Percentiles rank a stretch among this genome's conserved stretches.
Evolutionary conservation across 2,888 invertebrate genomes (phyloP).

Genomic region (Melitaea athalia): DNA sequence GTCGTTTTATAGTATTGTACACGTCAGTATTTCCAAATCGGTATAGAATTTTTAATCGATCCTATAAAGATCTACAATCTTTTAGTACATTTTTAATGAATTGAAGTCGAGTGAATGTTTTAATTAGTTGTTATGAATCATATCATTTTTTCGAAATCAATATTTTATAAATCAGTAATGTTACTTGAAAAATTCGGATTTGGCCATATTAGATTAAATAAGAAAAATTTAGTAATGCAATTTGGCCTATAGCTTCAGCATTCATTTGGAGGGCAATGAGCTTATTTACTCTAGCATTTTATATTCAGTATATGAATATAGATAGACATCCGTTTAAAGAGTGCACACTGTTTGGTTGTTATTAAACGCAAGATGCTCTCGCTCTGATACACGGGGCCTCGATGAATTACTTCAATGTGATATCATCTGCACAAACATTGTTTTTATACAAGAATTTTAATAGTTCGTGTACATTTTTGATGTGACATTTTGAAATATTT

Average conservation of each 20-base stretch:
- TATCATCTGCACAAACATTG: slow-evolving; percentile 48
- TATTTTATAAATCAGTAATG: not conserved
- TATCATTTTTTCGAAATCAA: slow-evolving; percentile 10
- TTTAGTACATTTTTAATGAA: slow-evolving; percentile 15
- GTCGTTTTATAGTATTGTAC: slow-evolving; percentile 10
- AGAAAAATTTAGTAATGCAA: not conserved
- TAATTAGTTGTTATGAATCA: slow-evolving; percentile 17
- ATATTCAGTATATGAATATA: slow-evolving; percentile 35
- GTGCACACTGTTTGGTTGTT: slow-evolving; percentile 34
- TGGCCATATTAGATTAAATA: slow-evolving; percentile 4
- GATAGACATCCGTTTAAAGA: slow-evolving; percentile 24
- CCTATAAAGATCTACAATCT: slow-evolving; percentile 14
- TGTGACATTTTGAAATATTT: slow-evolving; percentile 61
- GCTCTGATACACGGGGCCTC: slow-evolving; percentile 27
- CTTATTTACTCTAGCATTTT: slow-evolving; percentile 70
- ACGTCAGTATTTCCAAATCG: slow-evolving; percentile 2
- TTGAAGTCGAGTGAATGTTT: slow-evolving; percentile 11
- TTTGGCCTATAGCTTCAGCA: slow-evolving; percentile 68
- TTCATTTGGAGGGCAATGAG: slow-evolving; percentile 64
- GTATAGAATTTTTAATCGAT: slow-evolving; percentile 14
- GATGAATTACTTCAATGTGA: slow-evolving; percentile 35
- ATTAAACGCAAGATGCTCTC: slow-evolving; percentile 12
- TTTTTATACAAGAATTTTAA: slow-evolving; percentile 69
- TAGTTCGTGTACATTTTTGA: slow-evolving; percentile 69
- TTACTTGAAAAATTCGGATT: slow-evolving; percentile 5